A percentile compares a stretch with the other conserved stretches of the same genome.
phyloP scores from a whole-genome alignment of 2,888 invertebrate genomes.

The Gasteruption jaculator region DNA sequence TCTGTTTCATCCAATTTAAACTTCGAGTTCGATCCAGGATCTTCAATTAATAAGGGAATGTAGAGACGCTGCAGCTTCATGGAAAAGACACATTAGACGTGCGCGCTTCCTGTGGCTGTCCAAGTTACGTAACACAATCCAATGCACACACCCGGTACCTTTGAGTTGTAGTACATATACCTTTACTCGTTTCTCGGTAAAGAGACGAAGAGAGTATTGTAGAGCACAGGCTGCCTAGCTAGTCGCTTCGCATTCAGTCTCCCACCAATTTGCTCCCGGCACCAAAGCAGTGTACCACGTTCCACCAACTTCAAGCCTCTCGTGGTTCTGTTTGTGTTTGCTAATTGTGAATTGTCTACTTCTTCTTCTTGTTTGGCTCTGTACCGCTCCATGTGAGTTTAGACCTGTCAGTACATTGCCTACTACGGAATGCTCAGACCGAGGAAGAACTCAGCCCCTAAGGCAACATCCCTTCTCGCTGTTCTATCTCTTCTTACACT shows the following conservation, averaged over 20 bases:
- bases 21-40: too few relatives aligned
- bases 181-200: conserved; percentile 25
- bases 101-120: too few relatives aligned
- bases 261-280: conserved; percentile 40
- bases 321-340: conserved; percentile 49
- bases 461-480: conserved; percentile 26
- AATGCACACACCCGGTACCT: conserved; percentile 26
- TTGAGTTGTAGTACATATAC: conserved; percentile 25
- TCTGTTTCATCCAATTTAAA: too few relatives aligned
- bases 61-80: too few relatives aligned
- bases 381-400: conserved; percentile 29
- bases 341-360: conserved; percentile 52
- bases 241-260: conserved; percentile 34
- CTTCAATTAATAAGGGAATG: too few relatives aligned
- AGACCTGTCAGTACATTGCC: conserved; percentile 25
- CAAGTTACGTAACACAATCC: conserved; percentile 6
- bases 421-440: conserved; percentile 45
- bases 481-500: conserved; percentile 26
- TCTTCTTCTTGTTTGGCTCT: too few relatives aligned
- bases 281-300: conserved; percentile 31
- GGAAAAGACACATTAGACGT: too few relatives aligned
- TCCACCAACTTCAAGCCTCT: conserved; percentile 43
- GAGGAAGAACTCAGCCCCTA: conserved; percentile 34
- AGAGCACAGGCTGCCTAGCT: conserved; percentile 33
- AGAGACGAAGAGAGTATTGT: conserved; percentile 29